Conservation (phyloP, 2,888 invertebrate species). For the Orchesella flavescens region DNA sequence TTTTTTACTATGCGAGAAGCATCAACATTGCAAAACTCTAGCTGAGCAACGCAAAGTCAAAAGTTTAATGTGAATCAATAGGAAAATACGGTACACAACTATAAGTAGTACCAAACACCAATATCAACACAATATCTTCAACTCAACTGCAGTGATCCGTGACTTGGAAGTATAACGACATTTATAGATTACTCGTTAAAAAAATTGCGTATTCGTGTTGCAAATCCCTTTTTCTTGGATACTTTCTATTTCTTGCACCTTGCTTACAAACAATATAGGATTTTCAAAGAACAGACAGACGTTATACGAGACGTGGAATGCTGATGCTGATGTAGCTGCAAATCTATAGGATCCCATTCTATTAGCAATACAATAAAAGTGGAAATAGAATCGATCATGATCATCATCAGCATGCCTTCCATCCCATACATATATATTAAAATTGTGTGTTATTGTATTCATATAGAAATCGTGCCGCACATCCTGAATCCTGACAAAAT, state of each 20-base stretch:
- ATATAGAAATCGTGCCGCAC: slow-evolving; percentile 34
- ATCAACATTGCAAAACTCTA: not conserved
- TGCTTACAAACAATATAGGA: slow-evolving; percentile 8
- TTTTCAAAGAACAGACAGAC: not conserved
- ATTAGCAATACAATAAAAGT: not conserved
- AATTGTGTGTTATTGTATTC: slow-evolving; percentile 7
- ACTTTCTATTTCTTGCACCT: slow-evolving; percentile 27
- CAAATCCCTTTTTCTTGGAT: slow-evolving; percentile 33
- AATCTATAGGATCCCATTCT: not conserved
- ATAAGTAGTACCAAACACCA: slow-evolving; percentile 8
- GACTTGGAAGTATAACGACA: slow-evolving; percentile 61
- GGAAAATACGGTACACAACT: slow-evolving; percentile 15
- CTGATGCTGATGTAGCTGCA: not conserved
- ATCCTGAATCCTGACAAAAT: slow-evolving; percentile 51
- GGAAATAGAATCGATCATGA: slow-evolving; percentile 1
- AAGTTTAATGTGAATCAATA: slow-evolving; percentile 50
- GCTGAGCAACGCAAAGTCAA: not conserved
- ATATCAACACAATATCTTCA: slow-evolving; percentile 31
- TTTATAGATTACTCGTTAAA: slow-evolving; percentile 37
- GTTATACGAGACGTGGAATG: not conserved
- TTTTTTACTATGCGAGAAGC: not conserved
- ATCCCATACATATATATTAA: not conserved
- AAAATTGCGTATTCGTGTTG: slow-evolving; percentile 53
- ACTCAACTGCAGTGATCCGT: slow-evolving; percentile 61
- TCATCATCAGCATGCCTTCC: not conserved